Conservation (phyloP, 2,888 invertebrate species). For the Harmothoe impar region DNA sequence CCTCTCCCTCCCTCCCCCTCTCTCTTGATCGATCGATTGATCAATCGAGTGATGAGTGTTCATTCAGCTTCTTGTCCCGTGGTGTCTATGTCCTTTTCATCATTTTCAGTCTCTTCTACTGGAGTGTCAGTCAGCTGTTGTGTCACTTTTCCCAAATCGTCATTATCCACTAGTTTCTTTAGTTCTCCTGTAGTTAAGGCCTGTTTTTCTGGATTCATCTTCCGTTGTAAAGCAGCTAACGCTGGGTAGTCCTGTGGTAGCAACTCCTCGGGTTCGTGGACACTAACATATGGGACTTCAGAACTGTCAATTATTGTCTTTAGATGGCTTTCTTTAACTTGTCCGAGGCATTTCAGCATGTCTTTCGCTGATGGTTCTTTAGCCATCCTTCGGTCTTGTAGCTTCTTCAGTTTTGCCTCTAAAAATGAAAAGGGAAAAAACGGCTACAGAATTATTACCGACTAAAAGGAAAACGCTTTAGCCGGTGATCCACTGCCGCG, state of each 20-base stretch:
- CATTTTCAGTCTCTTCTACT: background rate
- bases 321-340: conserved; percentile 50
- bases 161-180: conserved; percentile 50
- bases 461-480: no score
- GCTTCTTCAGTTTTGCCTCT: conserved; percentile 49
- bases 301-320: conserved; percentile 32
- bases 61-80: background rate
- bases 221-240: conserved; percentile 39
- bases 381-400: background rate
- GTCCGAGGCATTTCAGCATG: conserved; percentile 35
- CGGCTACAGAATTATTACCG: no score
- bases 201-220: conserved; percentile 49
- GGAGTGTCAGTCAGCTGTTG: conserved; percentile 6
- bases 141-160: conserved; percentile 23
- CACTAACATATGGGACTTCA: conserved; percentile 26
- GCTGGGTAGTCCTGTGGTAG: background rate
- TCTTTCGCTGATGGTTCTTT: conserved; percentile 41
- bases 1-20: no score
- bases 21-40: no score
- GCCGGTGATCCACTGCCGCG: no score
- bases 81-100: background rate
- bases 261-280: conserved; percentile 1
- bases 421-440: background rate
- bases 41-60: no score
- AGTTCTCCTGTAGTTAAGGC: conserved; percentile 49